Evolutionary conservation across 2,797 vertebrate genomes (phyloP).

Genomic region (Melanotaenia pygmaea): DNA sequence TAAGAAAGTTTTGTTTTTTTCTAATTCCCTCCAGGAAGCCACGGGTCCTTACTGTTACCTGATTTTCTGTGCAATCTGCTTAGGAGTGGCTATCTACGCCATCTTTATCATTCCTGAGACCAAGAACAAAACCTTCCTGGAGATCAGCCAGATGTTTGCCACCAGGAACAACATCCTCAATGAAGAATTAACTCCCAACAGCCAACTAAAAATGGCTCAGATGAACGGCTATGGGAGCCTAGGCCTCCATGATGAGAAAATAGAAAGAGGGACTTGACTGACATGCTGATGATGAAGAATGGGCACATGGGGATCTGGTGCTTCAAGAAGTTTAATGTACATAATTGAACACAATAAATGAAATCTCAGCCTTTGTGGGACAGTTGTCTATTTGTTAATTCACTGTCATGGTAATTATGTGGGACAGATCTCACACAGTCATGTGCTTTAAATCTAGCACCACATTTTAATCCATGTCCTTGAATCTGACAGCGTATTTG

Average conservation of each 20-base stretch:
- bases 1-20: neutral
- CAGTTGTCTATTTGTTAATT: neutral
- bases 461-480: slow-evolving; percentile 53
- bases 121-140: slow-evolving; percentile 92
- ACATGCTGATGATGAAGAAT: neutral
- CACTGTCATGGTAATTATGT: neutral
- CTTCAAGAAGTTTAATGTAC: slow-evolving; percentile 7
- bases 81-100: slow-evolving; percentile 84
- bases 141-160: slow-evolving; percentile 89
- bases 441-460: slow-evolving; percentile 42
- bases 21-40: slow-evolving; percentile 75
- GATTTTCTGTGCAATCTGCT: slow-evolving; percentile 87
- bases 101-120: slow-evolving; percentile 89
- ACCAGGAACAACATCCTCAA: slow-evolving; percentile 58
- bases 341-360: neutral
- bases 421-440: slow-evolving; percentile 23
- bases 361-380: slow-evolving; percentile 1
- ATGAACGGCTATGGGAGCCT: slow-evolving; percentile 85
- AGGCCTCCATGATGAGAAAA: slow-evolving; percentile 27
- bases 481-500: slow-evolving; percentile 18
- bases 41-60: slow-evolving; percentile 89
- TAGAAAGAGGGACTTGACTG: slow-evolving; percentile 6
- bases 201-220: slow-evolving; percentile 72
- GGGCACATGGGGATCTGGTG: slow-evolving; percentile 7
- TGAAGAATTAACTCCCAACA: slow-evolving; percentile 54